Evolutionary conservation across 2,113 vertebrate genomes (phyloP).

Genomic region (Anser brachyrhynchus): DNA sequence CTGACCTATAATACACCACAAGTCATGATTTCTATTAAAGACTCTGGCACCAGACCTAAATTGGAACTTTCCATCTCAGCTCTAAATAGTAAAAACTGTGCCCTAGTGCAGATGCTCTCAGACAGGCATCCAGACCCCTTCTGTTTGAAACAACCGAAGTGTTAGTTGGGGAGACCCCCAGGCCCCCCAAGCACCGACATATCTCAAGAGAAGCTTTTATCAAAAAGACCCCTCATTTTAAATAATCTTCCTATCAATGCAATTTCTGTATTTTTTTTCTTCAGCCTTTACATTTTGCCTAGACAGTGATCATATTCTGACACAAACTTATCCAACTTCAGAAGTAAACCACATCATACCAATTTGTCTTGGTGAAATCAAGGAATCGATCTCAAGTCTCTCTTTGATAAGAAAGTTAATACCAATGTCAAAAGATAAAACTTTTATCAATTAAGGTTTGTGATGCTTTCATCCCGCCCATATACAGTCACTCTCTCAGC

Average conservation of each 20-base stretch:
- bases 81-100: slow-evolving; percentile 39
- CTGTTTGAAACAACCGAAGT: not conserved
- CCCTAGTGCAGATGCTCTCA: not conserved
- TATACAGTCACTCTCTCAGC: not conserved
- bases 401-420: not conserved
- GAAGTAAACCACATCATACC: not conserved
- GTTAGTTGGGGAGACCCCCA: not conserved
- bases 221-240: not conserved
- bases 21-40: slow-evolving; percentile 84
- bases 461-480: not conserved
- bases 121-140: not conserved
- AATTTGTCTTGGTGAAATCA: not conserved
- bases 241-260: not conserved
- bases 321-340: not conserved
- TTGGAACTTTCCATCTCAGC: slow-evolving; percentile 92
- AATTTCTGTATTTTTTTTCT: not conserved
- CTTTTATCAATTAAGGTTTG: not conserved
- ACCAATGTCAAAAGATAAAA: not conserved
- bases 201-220: not conserved
- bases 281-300: not conserved
- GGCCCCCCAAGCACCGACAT: not conserved
- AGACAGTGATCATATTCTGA: not conserved
- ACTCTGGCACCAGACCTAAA: slow-evolving; percentile 83
- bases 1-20: slow-evolving; percentile 72
- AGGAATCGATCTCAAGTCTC: not conserved